Evolutionary conservation across 1,140 invertebrate species (phyloP).

Genomic region (Drosophila nasuta): DNA sequence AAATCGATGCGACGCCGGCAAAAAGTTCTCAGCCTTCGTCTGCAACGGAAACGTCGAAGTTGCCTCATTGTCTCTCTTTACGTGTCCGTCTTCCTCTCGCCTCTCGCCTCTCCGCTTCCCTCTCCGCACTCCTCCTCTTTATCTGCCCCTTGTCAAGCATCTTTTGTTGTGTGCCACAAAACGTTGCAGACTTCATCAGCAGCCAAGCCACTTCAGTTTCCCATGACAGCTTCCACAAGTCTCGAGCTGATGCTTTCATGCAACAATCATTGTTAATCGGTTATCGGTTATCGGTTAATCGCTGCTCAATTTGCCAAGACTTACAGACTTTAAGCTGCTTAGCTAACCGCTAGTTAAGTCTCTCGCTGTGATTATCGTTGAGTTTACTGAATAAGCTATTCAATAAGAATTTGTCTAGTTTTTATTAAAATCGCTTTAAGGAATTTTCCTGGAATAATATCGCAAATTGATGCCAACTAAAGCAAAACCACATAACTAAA

Average conservation of each 20-base stretch:
- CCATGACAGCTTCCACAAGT: background rate
- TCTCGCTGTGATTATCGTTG: background rate
- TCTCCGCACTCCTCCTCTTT: no score
- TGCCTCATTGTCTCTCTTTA: conserved; percentile 55
- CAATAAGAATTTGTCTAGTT: no score
- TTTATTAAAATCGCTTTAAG: no score
- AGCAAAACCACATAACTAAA: no score
- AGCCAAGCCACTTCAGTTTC: conserved; percentile 1
- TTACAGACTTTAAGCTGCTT: background rate
- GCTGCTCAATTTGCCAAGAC: background rate
- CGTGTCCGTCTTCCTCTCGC: background rate
- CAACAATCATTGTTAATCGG: conserved; percentile 1
- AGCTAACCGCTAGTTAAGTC: background rate
- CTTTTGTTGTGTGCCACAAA: conserved; percentile 18
- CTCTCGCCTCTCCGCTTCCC: background rate
- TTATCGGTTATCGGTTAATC: conserved; percentile 2
- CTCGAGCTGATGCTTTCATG: background rate
- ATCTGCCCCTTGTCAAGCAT: background rate
- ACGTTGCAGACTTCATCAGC: background rate
- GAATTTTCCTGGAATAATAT: no score
- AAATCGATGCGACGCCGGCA: conserved; percentile 51
- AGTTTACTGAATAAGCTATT: background rate
- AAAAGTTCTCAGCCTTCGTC: conserved; percentile 71
- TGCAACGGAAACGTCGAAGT: conserved; percentile 64
- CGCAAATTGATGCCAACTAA: no score